Evolutionary conservation across 1,140 invertebrate species (phyloP).

Genomic region (Tachypleus tridentatus): DNA sequence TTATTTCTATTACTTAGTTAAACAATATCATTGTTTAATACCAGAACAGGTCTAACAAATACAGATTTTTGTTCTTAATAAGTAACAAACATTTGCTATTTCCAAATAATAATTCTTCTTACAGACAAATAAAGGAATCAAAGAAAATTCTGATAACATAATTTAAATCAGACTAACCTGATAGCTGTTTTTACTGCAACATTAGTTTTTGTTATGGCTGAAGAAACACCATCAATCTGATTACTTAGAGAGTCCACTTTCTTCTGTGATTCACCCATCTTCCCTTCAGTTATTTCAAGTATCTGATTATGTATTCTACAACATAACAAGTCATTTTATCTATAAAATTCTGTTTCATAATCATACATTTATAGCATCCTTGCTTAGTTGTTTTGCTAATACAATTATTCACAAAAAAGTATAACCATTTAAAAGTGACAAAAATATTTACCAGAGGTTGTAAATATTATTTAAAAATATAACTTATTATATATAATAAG

Average conservation of each 20-base stretch:
- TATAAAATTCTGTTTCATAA: too few relatives aligned
- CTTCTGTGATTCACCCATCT: constrained; percentile 56
- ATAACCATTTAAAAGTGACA: too few relatives aligned
- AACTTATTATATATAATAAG: constrained; percentile 2
- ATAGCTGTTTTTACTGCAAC: constrained; percentile 72
- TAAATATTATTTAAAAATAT: constrained; percentile 11
- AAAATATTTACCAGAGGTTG: too few relatives aligned
- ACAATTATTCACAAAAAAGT: too few relatives aligned
- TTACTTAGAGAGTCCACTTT: constrained; percentile 51
- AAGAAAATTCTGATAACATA: not conserved
- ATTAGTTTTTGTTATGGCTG: constrained; percentile 57
- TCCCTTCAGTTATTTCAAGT: constrained; percentile 53
- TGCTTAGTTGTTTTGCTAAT: too few relatives aligned
- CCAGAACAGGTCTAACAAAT: too few relatives aligned
- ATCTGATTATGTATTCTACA: constrained; percentile 50
- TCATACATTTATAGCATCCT: too few relatives aligned
- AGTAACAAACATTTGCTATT: too few relatives aligned
- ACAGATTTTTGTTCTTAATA: too few relatives aligned
- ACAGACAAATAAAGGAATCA: too few relatives aligned
- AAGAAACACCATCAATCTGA: constrained; percentile 53
- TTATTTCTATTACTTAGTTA: constrained; percentile 2
- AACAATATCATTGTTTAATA: not conserved
- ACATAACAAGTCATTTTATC: too few relatives aligned
- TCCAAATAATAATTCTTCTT: too few relatives aligned
- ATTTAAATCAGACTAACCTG: constrained; percentile 38